A percentile compares a stretch with the other conserved stretches of the same genome.
phyloP scores from a whole-genome alignment of 2,113 vertebrate genomes.

The Tyto alba region DNA sequence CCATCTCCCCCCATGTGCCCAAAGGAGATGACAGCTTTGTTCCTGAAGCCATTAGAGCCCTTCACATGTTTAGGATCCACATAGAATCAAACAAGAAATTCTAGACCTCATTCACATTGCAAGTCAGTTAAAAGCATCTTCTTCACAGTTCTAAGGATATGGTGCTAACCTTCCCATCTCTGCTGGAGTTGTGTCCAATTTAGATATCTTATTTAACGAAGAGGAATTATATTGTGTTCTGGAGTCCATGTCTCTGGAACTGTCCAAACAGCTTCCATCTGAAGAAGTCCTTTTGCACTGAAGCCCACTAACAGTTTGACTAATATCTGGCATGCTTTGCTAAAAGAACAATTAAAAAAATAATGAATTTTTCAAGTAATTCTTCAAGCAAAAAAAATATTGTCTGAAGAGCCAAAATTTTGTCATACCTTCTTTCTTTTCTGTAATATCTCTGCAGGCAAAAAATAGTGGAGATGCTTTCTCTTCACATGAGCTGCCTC shows the following conservation, averaged over 20 bases:
- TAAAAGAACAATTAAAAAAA: conserved; percentile 39
- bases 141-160: neutral
- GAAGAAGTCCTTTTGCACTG: conserved; percentile 81
- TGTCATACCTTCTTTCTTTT: conserved; percentile 88
- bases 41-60: neutral
- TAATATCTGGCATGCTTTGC: conserved; percentile 83
- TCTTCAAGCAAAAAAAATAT: neutral
- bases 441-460: conserved; percentile 89
- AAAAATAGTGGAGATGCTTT: conserved; percentile 92
- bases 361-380: neutral
- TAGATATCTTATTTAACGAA: conserved; percentile 65
- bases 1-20: rapidly evolving
- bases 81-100: neutral
- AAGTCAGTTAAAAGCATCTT: neutral
- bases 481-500: conserved; percentile 94
- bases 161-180: conserved; percentile 75
- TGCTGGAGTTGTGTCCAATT: conserved; percentile 60
- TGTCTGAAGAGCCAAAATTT: neutral
- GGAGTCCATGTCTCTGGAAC: conserved; percentile 82
- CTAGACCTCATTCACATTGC: neutral
- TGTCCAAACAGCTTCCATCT: conserved; percentile 80
- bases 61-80: neutral
- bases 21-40: neutral
- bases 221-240: conserved; percentile 80
- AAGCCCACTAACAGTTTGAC: conserved; percentile 75